Conservation (phyloP, 2,888 invertebrate genomes). For the Prosapia bicincta region DNA sequence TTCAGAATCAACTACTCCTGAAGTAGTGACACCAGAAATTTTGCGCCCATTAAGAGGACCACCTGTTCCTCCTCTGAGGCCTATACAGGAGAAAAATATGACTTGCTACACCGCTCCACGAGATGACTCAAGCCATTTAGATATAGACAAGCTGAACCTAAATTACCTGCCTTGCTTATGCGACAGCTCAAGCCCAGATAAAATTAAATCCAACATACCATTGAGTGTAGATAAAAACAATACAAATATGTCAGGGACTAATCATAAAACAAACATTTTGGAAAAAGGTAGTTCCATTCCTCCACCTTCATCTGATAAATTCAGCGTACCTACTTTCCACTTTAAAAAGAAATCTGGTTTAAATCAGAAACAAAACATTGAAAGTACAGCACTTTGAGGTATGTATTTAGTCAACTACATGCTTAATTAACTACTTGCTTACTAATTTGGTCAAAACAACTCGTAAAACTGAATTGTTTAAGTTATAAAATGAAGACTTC, state of each 20-base stretch:
- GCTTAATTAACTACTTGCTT: too few relatives aligned
- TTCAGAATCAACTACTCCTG: constrained; percentile 59
- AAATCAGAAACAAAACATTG: not conserved
- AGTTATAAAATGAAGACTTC: not conserved
- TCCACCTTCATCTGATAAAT: not conserved
- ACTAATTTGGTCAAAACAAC: too few relatives aligned
- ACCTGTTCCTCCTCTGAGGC: constrained; percentile 8
- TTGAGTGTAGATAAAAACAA: not conserved
- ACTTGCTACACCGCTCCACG: not conserved
- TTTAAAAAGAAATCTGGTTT: not conserved
- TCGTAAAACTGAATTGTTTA: not conserved
- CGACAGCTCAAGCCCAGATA: not conserved
- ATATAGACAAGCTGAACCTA: not conserved
- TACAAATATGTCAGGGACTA: not conserved
- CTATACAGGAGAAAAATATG: constrained; percentile 17
- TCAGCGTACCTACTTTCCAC: not conserved
- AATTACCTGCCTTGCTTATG: not conserved
- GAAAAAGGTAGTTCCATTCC: not conserved
- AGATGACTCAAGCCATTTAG: not conserved
- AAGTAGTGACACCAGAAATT: constrained; percentile 46
- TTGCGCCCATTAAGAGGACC: constrained; percentile 9
- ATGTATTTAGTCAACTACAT: too few relatives aligned
- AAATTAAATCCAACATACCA: not conserved
- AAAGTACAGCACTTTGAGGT: not conserved
- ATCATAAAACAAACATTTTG: not conserved